Evolutionary conservation across 2,797 vertebrate species (phyloP).

Genomic region (Tapera naevia): DNA sequence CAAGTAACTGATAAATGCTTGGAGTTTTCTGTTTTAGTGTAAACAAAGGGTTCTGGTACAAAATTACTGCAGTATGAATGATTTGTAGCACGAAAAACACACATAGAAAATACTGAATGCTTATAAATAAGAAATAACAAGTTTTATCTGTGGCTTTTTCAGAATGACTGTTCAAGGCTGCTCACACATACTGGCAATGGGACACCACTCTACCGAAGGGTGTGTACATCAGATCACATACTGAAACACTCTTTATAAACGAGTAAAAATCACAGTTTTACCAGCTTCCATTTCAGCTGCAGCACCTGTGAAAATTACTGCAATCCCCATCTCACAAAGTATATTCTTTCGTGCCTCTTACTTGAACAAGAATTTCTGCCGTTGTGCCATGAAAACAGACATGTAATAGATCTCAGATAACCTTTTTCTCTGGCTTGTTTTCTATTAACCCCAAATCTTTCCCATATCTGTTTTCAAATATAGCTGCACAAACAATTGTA

Average conservation of each 20-base stretch:
- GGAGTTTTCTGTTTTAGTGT: not conserved
- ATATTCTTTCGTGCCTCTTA: not conserved
- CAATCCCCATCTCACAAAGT: not conserved
- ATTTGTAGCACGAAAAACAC: not conserved
- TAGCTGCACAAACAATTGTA: not conserved
- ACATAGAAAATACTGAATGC: not conserved
- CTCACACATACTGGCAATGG: not conserved
- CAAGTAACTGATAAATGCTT: not conserved
- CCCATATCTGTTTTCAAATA: not conserved
- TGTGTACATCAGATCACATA: fast-evolving
- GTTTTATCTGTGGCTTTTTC: not conserved
- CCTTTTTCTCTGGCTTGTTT: not conserved
- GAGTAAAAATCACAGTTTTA: not conserved
- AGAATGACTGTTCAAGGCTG: not conserved
- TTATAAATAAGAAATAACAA: not conserved
- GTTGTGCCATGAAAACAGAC: not conserved
- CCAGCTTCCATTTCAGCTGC: not conserved
- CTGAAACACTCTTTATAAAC: not conserved
- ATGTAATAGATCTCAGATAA: not conserved
- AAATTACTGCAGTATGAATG: not conserved
- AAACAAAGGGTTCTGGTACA: not conserved
- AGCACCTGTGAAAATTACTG: not conserved
- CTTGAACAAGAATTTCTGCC: not conserved
- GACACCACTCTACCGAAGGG: not conserved
- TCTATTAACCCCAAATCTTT: not conserved